Base-by-base conservation (phyloP, 2,797 vertebrate species). In the Brotogeris chrysoptera region DNA sequence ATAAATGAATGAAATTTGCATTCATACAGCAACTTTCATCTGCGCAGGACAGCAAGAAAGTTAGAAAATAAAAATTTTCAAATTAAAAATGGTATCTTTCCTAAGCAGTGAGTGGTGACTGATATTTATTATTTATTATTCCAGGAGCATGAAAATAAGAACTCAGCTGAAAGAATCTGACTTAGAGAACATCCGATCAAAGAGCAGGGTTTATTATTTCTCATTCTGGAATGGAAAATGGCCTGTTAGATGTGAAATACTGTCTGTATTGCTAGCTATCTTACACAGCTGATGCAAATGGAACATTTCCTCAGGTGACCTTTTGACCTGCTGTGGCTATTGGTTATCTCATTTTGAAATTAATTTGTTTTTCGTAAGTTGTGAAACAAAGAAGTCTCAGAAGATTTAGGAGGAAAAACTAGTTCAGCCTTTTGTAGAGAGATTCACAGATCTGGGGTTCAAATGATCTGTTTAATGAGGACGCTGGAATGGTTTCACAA, bases 1-100 rank as follows among this genome's bases (percentile, higher is more conserved):
- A 94, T 92, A 93, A 92, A 95, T 93, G 63, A 95, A 86, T 91
- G 38, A 91, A 80, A 94, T 95, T 93, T 95, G 32, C 88, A 80
- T 92, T 92, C 79, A 68, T 83, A 43, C n/a, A 77, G 19, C 63
- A 87, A 43, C 61, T 87, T 89, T 70, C 41, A 65, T 80, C 41
- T 68, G 61, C 17, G 65, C 30, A 80, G 65, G 52, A 60, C 27
- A 68, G 55, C 53, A 86, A 59, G 34, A 17, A 79, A 72, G 34
- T 72, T 65, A 61, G 27, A 61, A 83, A 86, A 5, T 32, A 6
- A 47, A 78, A 66, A 74, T 38, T 82, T 94, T 87, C 9, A 82
- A 79, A 80, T 74, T 80, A 87, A 89, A 94, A 86, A 64, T 68
- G 59, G 24, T 70, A 36, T 53, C 53, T 85, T 78, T 74, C 11